A percentile compares a stretch with the other conserved stretches of the same genome.
These are phyloP conservation scores for Cryptosula pallasiana DNA, from an alignment of 2,888 invertebrate species.

Conservation along the genomic window DNA sequence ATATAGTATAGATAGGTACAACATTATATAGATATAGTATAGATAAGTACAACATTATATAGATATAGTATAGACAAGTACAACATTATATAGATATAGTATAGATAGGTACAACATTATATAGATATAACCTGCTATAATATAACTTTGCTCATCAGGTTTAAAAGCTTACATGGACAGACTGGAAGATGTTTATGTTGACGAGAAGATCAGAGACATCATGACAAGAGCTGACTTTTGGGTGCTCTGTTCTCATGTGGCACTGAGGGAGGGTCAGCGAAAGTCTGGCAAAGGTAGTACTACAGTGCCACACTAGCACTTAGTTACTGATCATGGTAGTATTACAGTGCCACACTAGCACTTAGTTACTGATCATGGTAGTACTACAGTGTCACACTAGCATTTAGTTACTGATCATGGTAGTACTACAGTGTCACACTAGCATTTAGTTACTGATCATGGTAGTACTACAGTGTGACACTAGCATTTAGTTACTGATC, in stretches of 20 bases:
- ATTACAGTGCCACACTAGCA: too few species aligned
- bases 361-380: neutral
- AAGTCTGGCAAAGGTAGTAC: neutral
- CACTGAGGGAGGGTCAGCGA: neutral
- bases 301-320: neutral
- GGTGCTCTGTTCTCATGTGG: constrained; percentile 19
- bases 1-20: too few species aligned
- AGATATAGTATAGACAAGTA: too few species aligned
- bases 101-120: too few species aligned
- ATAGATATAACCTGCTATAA: too few species aligned
- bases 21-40: too few species aligned
- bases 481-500: neutral
- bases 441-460: neutral
- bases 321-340: neutral
- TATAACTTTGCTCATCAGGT: too few species aligned
- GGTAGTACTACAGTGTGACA: too few species aligned
- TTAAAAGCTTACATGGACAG: neutral
- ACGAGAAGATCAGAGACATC: neutral
- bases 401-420: neutral
- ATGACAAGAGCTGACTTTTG: constrained; percentile 20
- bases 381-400: too few species aligned
- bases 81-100: too few species aligned
- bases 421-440: too few species aligned
- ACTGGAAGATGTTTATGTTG: neutral
- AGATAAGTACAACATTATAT: too few species aligned